These are phyloP conservation scores for Haliclona indistincta DNA, from an alignment of 37 sponge, comb jelly and placozoan species.

Conservation along the genomic window DNA sequence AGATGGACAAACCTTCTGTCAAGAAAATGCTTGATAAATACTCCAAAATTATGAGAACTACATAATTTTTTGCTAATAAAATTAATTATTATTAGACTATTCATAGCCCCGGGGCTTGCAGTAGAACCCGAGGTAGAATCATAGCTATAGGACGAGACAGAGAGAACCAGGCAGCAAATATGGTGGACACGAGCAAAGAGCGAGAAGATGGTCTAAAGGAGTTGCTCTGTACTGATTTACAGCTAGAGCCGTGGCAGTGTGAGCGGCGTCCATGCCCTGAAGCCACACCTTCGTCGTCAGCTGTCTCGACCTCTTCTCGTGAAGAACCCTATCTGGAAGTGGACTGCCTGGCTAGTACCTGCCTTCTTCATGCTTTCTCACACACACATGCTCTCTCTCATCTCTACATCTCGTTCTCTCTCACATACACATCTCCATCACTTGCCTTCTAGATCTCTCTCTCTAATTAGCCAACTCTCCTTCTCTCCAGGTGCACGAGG, in stretches of 20 bases:
- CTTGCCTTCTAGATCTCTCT: too few relatives aligned
- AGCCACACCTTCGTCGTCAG: background rate
- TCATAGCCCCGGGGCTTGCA: too few relatives aligned
- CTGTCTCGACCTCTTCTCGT: background rate
- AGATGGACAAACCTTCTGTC: conserved; percentile 26
- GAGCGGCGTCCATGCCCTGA: conserved; percentile 13
- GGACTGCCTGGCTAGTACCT: conserved; percentile 47
- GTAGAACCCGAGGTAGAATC: too few relatives aligned
- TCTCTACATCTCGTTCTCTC: too few relatives aligned
- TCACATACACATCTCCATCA: too few relatives aligned
- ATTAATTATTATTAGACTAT: too few relatives aligned
- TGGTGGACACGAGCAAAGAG: too few relatives aligned
- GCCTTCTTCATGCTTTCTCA: too few relatives aligned
- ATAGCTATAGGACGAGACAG: too few relatives aligned
- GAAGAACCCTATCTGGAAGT: conserved; percentile 23
- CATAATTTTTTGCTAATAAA: background rate
- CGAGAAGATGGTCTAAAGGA: too few relatives aligned
- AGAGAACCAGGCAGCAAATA: too few relatives aligned
- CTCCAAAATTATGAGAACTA: conserved; percentile 55
- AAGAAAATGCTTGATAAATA: conserved; percentile 53
- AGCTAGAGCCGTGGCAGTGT: conserved; percentile 45
- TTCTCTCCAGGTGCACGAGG: conserved; percentile 44
- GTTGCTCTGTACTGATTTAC: conserved; percentile 22
- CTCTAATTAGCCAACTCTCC: background rate
- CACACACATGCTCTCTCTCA: too few relatives aligned